Evolutionary conservation across 2,888 invertebrate genomes (phyloP).

Genomic region (Saturnia japonica): DNA sequence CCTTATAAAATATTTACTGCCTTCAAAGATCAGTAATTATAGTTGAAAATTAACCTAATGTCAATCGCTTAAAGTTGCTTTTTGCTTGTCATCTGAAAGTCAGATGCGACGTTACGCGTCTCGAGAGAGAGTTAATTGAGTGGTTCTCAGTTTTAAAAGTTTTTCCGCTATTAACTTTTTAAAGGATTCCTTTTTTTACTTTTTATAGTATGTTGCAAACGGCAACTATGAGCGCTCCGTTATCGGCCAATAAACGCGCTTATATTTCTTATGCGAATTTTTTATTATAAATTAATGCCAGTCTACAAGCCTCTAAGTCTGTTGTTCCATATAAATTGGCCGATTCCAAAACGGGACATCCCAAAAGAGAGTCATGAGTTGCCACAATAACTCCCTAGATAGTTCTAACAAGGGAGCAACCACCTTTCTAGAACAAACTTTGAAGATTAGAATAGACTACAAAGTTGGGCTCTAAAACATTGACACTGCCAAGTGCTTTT

Average conservation of each 20-base stretch:
- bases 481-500: too few species aligned
- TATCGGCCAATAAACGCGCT: neutral
- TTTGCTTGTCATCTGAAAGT: neutral
- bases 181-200: conserved; percentile 16
- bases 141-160: conserved; percentile 23
- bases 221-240: neutral
- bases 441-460: too few species aligned
- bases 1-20: conserved; percentile 17
- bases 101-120: conserved; percentile 1
- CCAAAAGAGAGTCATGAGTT: too few species aligned
- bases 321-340: too few species aligned
- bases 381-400: too few species aligned
- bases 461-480: too few species aligned
- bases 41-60: neutral
- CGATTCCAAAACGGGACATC: too few species aligned
- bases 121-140: conserved; percentile 20
- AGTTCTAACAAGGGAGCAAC: too few species aligned
- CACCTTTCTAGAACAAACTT: too few species aligned
- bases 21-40: neutral
- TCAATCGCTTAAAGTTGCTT: neutral
- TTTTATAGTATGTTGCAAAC: conserved; percentile 18
- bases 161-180: conserved; percentile 24
- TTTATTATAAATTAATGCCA: too few species aligned
- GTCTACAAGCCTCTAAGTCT: too few species aligned
- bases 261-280: too few species aligned